Evolutionary conservation across 92 coral and sea anemone genomes (phyloP).

Genomic region (Blastomussa wellsi): DNA sequence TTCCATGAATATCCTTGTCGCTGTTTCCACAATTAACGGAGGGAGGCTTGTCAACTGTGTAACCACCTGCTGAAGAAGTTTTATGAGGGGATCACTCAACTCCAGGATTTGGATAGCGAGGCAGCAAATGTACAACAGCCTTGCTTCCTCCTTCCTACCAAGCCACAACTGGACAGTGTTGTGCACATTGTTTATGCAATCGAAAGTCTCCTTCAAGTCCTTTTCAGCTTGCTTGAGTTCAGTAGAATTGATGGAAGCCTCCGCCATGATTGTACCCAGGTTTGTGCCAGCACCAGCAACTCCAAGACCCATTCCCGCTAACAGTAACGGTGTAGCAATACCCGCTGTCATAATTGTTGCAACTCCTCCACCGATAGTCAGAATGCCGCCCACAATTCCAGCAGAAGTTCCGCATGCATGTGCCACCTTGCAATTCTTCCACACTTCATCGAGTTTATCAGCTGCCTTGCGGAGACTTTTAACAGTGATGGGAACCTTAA

Average conservation of each 20-base stretch:
- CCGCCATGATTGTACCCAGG: not conserved
- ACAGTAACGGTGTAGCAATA: not conserved
- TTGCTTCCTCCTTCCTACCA: not conserved
- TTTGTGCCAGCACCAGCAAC: slow-evolving; percentile 6
- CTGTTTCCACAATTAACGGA: too few relatives aligned
- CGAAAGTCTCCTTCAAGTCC: not conserved
- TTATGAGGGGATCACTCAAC: not conserved
- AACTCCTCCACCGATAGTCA: slow-evolving; percentile 8
- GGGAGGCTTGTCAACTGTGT: not conserved
- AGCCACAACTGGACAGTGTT: not conserved
- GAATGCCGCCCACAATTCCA: not conserved
- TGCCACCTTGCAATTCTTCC: not conserved
- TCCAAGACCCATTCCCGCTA: not conserved
- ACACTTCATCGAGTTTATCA: not conserved
- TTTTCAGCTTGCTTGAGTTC: not conserved
- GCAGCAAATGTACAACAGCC: not conserved
- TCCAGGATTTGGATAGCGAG: not conserved
- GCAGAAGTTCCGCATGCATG: not conserved
- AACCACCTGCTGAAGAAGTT: not conserved
- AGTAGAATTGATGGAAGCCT: not conserved
- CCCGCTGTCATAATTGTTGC: slow-evolving; percentile 9
- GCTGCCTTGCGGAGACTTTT: not conserved
- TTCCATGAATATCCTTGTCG: too few relatives aligned
- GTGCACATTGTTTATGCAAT: not conserved
- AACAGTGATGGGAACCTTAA: not conserved